Evolutionary conservation across 2,888 invertebrate genomes (phyloP).

Genomic region (Pseudolycoriella hygida): DNA sequence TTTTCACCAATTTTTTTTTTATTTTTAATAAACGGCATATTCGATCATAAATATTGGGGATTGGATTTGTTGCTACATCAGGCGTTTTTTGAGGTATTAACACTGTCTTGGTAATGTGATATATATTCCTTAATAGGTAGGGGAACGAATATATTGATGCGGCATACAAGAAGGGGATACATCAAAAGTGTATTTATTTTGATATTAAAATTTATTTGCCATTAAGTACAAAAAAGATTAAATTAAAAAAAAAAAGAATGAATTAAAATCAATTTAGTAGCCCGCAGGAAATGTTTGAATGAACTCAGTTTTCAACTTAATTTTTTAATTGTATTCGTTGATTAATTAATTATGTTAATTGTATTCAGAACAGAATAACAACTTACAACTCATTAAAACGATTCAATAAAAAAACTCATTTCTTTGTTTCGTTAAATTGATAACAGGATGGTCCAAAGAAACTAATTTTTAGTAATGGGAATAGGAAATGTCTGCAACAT

Average conservation of each 20-base stretch:
- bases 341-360: background rate
- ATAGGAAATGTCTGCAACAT: too few species aligned
- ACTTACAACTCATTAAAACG: background rate
- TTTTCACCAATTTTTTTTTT: background rate
- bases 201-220: too few species aligned
- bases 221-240: too few species aligned
- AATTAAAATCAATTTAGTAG: background rate
- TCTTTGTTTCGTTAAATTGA: too few species aligned
- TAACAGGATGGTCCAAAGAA: too few species aligned
- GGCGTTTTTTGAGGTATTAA: background rate
- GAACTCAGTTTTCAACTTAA: too few species aligned
- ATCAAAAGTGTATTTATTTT: too few species aligned
- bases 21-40: conserved; percentile 1
- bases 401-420: conserved; percentile 1
- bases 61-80: background rate
- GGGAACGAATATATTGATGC: conserved; percentile 1
- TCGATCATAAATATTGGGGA: conserved; percentile 1
- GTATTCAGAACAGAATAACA: background rate
- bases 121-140: background rate
- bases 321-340: too few species aligned
- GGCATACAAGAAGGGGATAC: background rate
- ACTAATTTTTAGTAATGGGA: too few species aligned
- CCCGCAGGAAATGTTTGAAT: background rate
- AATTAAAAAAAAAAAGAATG: too few species aligned
- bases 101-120: background rate